Evolutionary conservation across 2,797 vertebrate genomes (phyloP).

Genomic region (Rhincodon typus): DNA sequence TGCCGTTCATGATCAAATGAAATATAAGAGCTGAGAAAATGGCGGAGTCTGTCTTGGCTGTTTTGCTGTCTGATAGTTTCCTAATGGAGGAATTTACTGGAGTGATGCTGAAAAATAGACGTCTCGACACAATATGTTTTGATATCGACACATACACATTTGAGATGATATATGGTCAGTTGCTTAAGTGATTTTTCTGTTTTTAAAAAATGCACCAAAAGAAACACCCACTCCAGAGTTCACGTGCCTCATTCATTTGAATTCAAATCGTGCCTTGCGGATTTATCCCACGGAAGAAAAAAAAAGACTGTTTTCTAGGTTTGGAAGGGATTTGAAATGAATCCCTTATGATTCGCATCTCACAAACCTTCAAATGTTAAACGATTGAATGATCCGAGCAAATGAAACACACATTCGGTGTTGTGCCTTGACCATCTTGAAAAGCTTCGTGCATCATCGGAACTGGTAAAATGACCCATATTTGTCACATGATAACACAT

Average conservation of each 20-base stretch:
- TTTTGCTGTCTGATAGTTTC: not conserved
- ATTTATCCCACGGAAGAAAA: not conserved
- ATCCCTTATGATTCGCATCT: not conserved
- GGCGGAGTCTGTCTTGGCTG: not conserved
- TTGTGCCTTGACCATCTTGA: not conserved
- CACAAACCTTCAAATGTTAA: not conserved
- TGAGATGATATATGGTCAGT: not conserved
- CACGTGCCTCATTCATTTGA: not conserved
- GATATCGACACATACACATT: not conserved
- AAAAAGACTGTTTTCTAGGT: not conserved
- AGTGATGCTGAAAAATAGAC: not conserved
- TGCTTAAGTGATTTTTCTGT: not conserved
- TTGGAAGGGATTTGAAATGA: not conserved
- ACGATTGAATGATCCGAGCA: not conserved
- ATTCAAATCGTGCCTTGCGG: no score
- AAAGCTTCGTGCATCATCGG: not conserved
- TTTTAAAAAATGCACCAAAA: not conserved
- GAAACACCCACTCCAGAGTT: not conserved
- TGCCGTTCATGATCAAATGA: not conserved
- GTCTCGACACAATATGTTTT: not conserved
- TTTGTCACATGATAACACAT: not conserved
- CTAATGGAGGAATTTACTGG: not conserved
- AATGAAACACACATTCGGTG: not conserved
- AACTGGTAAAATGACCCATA: not conserved
- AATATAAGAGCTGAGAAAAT: constrained; percentile 13